phyloP scores from a whole-genome alignment of 2,888 invertebrate species.

The Ichneumoninae sp. region DNA sequence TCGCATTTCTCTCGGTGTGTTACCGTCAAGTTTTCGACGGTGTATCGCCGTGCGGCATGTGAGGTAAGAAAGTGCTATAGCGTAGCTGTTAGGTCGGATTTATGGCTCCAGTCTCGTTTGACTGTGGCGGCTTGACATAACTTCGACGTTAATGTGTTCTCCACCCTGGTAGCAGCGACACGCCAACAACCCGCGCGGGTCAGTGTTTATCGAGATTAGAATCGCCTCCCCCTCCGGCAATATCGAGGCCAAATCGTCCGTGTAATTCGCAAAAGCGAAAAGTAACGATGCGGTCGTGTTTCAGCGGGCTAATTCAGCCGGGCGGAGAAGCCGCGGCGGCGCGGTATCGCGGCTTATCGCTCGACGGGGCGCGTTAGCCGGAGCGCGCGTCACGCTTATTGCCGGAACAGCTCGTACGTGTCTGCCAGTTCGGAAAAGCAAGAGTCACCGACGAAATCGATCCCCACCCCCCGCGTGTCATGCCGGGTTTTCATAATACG shows the following conservation, averaged over 20 bases:
- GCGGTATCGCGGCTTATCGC: constrained; percentile 52
- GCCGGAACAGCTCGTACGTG: constrained; percentile 20
- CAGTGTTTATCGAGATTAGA: constrained; percentile 65
- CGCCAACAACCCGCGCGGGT: constrained; percentile 65
- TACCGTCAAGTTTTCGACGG: not conserved
- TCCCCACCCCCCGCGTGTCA: constrained; percentile 3
- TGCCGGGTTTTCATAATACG: constrained; percentile 12
- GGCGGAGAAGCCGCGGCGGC: constrained; percentile 7
- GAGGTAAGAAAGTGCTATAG: constrained; percentile 32
- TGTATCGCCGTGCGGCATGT: too few species aligned
- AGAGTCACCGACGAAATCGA: constrained; percentile 45
- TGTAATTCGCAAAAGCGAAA: constrained; percentile 61
- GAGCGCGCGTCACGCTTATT: constrained; percentile 58
- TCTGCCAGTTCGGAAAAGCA: constrained; percentile 31
- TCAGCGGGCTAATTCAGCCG: constrained; percentile 21
- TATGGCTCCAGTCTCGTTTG: constrained; percentile 72
- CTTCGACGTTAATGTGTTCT: constrained; percentile 76
- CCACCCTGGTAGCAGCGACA: constrained; percentile 57
- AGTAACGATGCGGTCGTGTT: constrained; percentile 54
- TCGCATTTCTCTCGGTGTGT: not conserved
- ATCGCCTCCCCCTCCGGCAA: constrained; percentile 55
- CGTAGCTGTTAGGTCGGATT: constrained; percentile 74
- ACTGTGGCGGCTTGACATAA: constrained; percentile 73
- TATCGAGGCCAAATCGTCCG: constrained; percentile 61
- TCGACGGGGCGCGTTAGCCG: constrained; percentile 48